Percentiles rank a stretch among this genome's conserved stretches.
These are phyloP conservation scores for Azemiops feae DNA, from an alignment of 2,113 vertebrate species.

Conservation along the genomic window DNA sequence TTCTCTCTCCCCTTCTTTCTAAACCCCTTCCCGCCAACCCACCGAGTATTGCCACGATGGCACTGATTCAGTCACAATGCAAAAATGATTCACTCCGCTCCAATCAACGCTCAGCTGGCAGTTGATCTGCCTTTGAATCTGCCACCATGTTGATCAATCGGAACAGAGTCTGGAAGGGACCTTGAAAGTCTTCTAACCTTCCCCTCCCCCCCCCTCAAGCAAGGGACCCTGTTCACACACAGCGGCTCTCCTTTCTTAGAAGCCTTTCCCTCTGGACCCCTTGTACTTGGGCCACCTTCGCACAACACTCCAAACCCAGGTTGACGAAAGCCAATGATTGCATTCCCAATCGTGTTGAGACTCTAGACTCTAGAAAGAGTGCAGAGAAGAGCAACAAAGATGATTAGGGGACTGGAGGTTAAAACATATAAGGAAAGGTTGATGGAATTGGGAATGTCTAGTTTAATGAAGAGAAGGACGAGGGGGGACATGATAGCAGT, in stretches of 20 bases:
- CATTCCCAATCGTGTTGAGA: no score
- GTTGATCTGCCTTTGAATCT: not conserved
- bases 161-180: not conserved
- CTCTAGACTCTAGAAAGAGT: no score
- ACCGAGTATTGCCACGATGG: conserved; percentile 40
- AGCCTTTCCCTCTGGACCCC: no score
- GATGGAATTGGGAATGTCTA: no score
- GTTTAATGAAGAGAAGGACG: no score
- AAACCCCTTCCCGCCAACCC: conserved; percentile 17
- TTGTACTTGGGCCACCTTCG: not conserved
- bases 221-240: no score
- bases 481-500: no score
- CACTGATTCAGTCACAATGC: not conserved
- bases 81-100: not conserved
- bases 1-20: not conserved
- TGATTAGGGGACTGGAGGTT: no score
- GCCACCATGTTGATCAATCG: not conserved
- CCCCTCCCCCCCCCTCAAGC: not conserved
- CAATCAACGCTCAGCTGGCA: not conserved
- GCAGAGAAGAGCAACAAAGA: no score
- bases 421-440: no score
- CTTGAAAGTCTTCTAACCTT: not conserved
- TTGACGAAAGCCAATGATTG: not conserved
- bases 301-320: not conserved
- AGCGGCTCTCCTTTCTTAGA: no score